Percentiles rank a stretch among this genome's conserved stretches.
Evolutionary conservation across 2,888 invertebrate species (phyloP).

Genomic region (Heterodera filipjevi): DNA sequence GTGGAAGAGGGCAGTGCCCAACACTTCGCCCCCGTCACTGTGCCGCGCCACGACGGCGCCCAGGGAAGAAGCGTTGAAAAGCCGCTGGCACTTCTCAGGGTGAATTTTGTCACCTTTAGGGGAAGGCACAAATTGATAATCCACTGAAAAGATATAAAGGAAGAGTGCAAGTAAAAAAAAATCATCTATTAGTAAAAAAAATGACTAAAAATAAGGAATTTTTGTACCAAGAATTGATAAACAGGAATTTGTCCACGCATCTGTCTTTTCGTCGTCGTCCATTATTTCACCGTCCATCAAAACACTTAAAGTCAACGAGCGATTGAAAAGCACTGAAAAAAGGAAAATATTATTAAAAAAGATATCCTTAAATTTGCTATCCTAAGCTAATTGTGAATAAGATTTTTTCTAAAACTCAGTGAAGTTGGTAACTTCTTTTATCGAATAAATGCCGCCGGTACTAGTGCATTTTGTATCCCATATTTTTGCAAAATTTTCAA

Average conservation of each 20-base stretch:
- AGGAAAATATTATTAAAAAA: neutral
- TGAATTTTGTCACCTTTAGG: neutral
- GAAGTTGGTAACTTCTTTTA: too few relatives aligned
- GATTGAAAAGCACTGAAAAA: neutral
- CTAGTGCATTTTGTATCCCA: too few relatives aligned
- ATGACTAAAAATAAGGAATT: neutral
- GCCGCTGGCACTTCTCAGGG: neutral
- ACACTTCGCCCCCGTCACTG: neutral
- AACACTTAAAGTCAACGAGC: neutral
- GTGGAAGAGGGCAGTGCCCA: constrained; percentile 24
- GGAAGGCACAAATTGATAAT: neutral
- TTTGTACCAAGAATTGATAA: neutral
- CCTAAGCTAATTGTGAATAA: too few relatives aligned
- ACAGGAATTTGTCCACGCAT: neutral
- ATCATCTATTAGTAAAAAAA: neutral
- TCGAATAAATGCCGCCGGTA: too few relatives aligned
- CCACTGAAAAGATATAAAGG: too few relatives aligned
- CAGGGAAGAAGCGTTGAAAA: neutral
- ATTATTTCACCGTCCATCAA: neutral
- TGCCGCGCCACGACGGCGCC: constrained; percentile 18
- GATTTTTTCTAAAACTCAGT: too few relatives aligned
- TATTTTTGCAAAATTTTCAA: too few relatives aligned
- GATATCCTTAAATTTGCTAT: neutral
- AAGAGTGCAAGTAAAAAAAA: too few relatives aligned
- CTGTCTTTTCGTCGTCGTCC: neutral